These are phyloP conservation scores for Oryzias melastigma DNA, from an alignment of 2,113 vertebrate species.

Conservation along the genomic window DNA sequence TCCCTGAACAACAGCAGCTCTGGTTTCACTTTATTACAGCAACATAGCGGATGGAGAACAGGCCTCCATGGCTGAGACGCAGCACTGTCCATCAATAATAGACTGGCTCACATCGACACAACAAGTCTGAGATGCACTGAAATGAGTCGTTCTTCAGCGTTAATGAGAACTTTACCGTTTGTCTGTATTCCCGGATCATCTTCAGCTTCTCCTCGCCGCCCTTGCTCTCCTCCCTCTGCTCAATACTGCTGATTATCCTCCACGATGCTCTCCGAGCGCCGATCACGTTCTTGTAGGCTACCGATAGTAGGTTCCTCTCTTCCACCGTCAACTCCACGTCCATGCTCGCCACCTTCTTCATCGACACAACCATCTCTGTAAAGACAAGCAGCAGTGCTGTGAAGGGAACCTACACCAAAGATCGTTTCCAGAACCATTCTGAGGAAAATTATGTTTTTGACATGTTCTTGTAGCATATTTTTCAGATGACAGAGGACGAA, in stretches of 20 bases:
- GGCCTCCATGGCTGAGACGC: constrained; percentile 58
- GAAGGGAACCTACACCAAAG: no score
- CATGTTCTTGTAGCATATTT: no score
- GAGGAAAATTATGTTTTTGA: no score
- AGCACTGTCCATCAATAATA: constrained; percentile 22
- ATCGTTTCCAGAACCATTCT: no score
- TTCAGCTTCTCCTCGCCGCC: constrained; percentile 94
- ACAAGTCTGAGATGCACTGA: no score
- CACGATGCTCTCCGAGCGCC: constrained; percentile 98
- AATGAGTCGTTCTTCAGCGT: background rate
- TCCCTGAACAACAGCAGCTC: constrained; percentile 56
- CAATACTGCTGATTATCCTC: constrained; percentile 99
- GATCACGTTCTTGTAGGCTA: constrained; percentile 99
- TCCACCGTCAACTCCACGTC: constrained; percentile 96
- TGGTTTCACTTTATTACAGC: constrained; percentile 55
- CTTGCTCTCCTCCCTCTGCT: constrained; percentile 98
- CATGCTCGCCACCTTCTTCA: constrained; percentile 97
- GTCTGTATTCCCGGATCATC: constrained; percentile 98
- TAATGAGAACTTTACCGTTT: constrained; percentile 82
- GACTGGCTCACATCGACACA: no score
- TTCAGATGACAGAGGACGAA: no score
- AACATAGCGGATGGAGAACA: constrained; percentile 15
- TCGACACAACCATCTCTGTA: constrained; percentile 97
- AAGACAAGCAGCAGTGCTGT: constrained; percentile 1
- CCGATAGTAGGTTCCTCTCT: constrained; percentile 96